Base-by-base conservation (phyloP, 1,140 invertebrate genomes). In the Camponotus vicinus region DNA sequence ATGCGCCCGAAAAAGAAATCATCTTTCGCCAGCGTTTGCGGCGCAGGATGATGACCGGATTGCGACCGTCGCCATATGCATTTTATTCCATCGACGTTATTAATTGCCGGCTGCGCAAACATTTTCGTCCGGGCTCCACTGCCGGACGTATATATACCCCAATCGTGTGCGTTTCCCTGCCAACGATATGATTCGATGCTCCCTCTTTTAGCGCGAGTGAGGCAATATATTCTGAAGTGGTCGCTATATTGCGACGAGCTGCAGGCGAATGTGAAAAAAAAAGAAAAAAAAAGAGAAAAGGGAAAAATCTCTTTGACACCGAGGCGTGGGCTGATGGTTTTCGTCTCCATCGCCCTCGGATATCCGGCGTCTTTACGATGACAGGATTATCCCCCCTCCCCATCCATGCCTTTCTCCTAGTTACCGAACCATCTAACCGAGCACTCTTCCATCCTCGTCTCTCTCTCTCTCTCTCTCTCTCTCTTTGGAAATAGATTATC, bases 241-340 rank as follows among this genome's bases (percentile, higher is more conserved):
- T 91, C 87, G 70, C 83, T 78, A 86, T 87, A 91, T 91, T 90
- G 90, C 90, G 76, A 71, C 63, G 63, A 59, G 69, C 55, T 83
- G 66, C 70, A 63, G 18, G 64, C 21, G 45, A 15, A 52, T 32
- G 66, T 55, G 42, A 55, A 61, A 71, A 63, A 55, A 34, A 52
- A 49, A 63, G n/a, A 45, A 80, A 52, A 77, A 34, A 59, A 7
- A 61, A 32, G 52, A 37, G 73, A 32, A 37, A 57, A 67, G 57
- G 45, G 57, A 32, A 49, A 45, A 27, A 63, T 73, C 49, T 63
- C 63, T 79, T 85, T 85, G 83, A 85, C 32, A 40, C 18, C 27
- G 49, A 63, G 59, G 79, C 79, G 40, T 67, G 79, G 67, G 32
- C 77, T 59, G 77, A n/a, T 32, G 27, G 67, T 49, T 83, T 40